These are phyloP conservation scores for Fundulus diaphanus DNA, from an alignment of 2,797 vertebrate species.

Conservation along the genomic window DNA sequence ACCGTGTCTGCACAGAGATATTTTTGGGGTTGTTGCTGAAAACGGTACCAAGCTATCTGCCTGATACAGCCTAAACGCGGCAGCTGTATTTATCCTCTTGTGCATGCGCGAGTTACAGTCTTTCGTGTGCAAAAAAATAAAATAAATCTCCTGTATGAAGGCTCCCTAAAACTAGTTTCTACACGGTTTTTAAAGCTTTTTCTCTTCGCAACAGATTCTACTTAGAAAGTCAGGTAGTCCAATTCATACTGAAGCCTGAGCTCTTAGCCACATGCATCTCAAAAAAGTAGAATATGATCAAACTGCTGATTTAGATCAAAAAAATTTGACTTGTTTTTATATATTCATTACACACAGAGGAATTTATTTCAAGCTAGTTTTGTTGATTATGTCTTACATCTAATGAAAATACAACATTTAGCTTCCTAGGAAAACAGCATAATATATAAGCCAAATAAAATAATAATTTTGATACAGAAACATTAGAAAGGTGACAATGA, in stretches of 20 bases:
- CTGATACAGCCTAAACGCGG: constrained; percentile 23
- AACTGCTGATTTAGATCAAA: not conserved
- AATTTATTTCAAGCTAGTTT: not conserved
- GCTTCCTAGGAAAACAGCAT: not conserved
- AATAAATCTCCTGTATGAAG: constrained; percentile 44
- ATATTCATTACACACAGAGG: not conserved
- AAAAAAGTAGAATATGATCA: not conserved
- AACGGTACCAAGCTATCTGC: constrained; percentile 8
- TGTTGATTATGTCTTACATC: not conserved
- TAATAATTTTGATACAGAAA: not conserved
- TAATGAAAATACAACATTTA: not conserved
- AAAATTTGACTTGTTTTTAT: not conserved
- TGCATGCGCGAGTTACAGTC: constrained; percentile 19
- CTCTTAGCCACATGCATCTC: not conserved
- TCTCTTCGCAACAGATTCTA: constrained; percentile 20
- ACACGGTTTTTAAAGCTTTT: constrained; percentile 11
- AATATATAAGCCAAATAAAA: not conserved
- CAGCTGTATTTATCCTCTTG: not conserved
- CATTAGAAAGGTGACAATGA: not conserved
- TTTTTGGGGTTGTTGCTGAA: constrained; percentile 10
- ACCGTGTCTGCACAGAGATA: constrained; percentile 31
- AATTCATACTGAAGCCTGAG: not conserved
- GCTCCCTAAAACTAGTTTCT: constrained; percentile 34
- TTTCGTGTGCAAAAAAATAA: constrained; percentile 22
- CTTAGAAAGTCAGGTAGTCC: not conserved